Percentiles rank a stretch among this genome's conserved stretches.
Conservation (phyloP, 2,888 invertebrate genomes). For the Drosophila mayaguana region DNA sequence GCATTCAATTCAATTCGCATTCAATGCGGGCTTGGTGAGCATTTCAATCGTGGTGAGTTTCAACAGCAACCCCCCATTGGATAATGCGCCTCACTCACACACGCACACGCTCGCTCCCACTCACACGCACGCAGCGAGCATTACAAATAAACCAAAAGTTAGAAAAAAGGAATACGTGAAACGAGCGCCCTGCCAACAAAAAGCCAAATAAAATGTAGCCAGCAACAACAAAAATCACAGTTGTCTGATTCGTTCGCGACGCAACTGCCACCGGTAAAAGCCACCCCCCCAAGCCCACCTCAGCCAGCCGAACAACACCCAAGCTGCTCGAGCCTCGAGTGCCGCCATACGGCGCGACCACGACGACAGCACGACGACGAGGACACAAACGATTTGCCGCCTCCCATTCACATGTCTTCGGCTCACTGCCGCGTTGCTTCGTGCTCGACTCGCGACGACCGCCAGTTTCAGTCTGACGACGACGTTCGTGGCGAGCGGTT, state of each 20-base stretch:
- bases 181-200: slow-evolving; percentile 63
- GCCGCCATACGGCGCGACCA: not conserved
- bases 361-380: slow-evolving; percentile 10
- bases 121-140: slow-evolving; percentile 26
- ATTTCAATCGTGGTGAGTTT: slow-evolving; percentile 67
- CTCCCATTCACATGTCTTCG: slow-evolving; percentile 61
- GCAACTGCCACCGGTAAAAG: slow-evolving; percentile 66
- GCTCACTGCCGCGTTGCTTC: slow-evolving; percentile 44
- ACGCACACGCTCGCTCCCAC: slow-evolving; percentile 38
- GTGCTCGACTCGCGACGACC: slow-evolving; percentile 32
- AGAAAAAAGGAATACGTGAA: slow-evolving; percentile 48
- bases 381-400: slow-evolving; percentile 61
- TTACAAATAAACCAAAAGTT: slow-evolving; percentile 59
- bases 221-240: slow-evolving; percentile 83
- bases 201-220: slow-evolving; percentile 75
- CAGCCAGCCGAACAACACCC: slow-evolving; percentile 16
- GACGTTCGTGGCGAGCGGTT: slow-evolving; percentile 76
- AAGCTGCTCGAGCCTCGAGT: slow-evolving; percentile 3
- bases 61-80: slow-evolving; percentile 71
- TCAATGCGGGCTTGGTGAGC: slow-evolving; percentile 45
- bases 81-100: slow-evolving; percentile 48
- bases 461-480: slow-evolving; percentile 73
- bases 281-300: slow-evolving; percentile 18
- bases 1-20: slow-evolving; percentile 52
- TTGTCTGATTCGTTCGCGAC: slow-evolving; percentile 83